phyloP scores from a whole-genome alignment of 2,888 invertebrate genomes.

The Anodontia alba region DNA sequence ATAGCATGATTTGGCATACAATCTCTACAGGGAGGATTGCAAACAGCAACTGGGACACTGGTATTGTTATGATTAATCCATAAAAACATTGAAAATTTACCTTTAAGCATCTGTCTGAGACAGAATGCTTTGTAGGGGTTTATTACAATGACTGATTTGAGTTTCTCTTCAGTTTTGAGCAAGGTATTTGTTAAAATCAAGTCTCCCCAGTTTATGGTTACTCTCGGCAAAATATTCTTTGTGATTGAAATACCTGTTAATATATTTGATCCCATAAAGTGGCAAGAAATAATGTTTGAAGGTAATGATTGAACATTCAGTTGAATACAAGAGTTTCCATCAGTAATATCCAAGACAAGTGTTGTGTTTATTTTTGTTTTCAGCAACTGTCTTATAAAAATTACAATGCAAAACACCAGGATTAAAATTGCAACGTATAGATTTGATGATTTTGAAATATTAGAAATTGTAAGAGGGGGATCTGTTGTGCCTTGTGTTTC shows the following conservation, averaged over 20 bases:
- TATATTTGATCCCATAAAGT: background rate
- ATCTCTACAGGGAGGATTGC: background rate
- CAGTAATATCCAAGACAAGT: background rate
- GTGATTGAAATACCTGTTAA: background rate
- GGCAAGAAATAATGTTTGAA: background rate
- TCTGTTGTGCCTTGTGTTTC: background rate
- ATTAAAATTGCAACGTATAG: background rate
- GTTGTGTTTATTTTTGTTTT: background rate
- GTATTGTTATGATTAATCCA: background rate
- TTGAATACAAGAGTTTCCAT: background rate
- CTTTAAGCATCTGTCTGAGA: background rate
- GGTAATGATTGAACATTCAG: background rate
- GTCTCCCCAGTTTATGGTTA: background rate
- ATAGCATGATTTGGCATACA: background rate
- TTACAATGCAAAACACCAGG: background rate
- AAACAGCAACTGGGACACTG: background rate
- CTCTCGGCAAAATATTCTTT: background rate
- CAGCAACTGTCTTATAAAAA: background rate
- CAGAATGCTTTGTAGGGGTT: background rate
- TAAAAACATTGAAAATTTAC: background rate
- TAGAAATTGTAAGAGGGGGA: background rate
- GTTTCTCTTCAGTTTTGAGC: background rate
- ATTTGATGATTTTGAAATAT: background rate
- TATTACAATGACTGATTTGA: background rate
- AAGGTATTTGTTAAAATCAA: background rate